Evolutionary conservation across 2,113 vertebrate genomes (phyloP), one percentile per base, ranked within the genome.

Genomic region (Sorex araneus): DNA sequence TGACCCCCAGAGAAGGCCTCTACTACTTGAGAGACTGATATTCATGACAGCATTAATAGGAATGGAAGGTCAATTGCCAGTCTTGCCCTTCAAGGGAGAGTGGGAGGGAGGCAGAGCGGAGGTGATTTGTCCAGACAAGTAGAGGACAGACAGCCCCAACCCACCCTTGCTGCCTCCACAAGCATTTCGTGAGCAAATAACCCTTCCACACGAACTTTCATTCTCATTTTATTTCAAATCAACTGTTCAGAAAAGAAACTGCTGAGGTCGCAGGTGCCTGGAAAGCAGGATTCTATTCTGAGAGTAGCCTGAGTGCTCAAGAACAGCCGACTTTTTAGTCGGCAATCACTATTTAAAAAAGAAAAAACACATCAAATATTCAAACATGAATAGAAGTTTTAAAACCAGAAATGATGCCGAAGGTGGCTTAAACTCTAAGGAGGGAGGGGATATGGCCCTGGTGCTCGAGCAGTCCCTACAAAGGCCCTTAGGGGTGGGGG

Each of bases 221-320:
- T 13, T 86, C 34, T 91, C 8, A 66, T 83, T 96, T 96, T 97
- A 95, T 96, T 96, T 94, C 87, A 93, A 81, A 57, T 70, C 73
- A 77, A 63, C 67, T 43, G 67, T 43, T 73, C 85, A 86, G 85
- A 92, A 66, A 93, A 88, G 67, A 77, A 94, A 73, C 1, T 45
- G 28, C 74, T 63, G 80, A 71, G 1, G 7, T 73, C 18, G 54
- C 1, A 66, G 87, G 21, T 5, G 2, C 71, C 63, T 67, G 10
- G 5, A 71, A 81, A 83, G 43, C 32, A 70, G 66, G 60, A 16
- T 66, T 79, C 89, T 86, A 1, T 54, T 88, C 54, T 78, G 85
- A 40, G 71, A 94, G 82, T 13, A 28, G 21, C 60, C 54, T 64
- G 7, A 64, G 30, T 77, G 47, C 80, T 89, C 67, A 74, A 18